phyloP scores from a whole-genome alignment of 2,113 vertebrate genomes.

The Piaya cayana region DNA sequence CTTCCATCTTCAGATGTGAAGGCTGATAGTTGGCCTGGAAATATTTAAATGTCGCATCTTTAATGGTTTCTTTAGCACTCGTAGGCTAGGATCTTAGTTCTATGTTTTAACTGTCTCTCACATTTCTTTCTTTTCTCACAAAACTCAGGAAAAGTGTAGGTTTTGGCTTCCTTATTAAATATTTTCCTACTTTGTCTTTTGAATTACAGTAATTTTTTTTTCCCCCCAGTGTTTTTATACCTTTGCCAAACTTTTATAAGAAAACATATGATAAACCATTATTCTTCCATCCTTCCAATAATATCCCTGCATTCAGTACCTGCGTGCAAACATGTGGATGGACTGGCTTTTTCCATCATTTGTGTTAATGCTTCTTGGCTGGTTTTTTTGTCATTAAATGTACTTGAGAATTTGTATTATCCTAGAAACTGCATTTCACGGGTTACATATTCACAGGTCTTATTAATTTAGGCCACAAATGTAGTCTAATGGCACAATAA shows the following conservation, averaged over 20 bases:
- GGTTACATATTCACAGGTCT: neutral
- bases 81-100: neutral
- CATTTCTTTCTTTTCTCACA: neutral
- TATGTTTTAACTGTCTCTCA: neutral
- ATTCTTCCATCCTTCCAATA: neutral
- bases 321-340: neutral
- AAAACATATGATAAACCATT: fast-evolving
- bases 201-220: neutral
- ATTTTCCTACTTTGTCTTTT: neutral
- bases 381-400: neutral
- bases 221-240: neutral
- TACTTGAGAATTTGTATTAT: neutral
- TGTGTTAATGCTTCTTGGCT: neutral
- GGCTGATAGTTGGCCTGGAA: neutral
- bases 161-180: neutral
- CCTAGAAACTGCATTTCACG: neutral
- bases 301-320: neutral
- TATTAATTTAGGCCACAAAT: neutral
- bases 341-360: neutral
- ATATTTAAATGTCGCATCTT: neutral
- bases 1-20: neutral
- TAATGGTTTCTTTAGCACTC: neutral
- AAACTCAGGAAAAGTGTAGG: neutral
- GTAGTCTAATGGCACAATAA: neutral
- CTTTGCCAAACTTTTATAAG: neutral